Evolutionary conservation across 2,797 vertebrate species (phyloP).

Genomic region (Phataginus tetradactyla): DNA sequence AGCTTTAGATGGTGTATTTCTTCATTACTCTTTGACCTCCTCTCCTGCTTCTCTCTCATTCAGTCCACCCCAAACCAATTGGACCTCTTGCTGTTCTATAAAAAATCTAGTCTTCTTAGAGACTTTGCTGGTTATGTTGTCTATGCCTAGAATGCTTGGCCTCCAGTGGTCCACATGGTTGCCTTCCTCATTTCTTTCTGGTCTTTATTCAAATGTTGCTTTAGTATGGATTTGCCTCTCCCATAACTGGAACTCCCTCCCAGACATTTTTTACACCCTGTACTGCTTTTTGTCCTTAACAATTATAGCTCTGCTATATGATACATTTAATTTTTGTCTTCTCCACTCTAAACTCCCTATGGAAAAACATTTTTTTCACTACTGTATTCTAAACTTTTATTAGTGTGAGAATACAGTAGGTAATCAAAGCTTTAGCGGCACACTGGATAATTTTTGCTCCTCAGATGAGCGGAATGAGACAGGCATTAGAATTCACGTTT

Average conservation of each 20-base stretch:
- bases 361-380: background rate
- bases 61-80: background rate
- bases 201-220: background rate
- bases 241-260: fast-evolving
- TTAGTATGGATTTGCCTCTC: background rate
- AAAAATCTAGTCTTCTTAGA: background rate
- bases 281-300: background rate
- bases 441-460: background rate
- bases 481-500: background rate
- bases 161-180: background rate
- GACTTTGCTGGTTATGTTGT: background rate
- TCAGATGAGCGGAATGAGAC: background rate
- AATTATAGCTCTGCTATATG: background rate
- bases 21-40: background rate
- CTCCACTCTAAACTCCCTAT: background rate
- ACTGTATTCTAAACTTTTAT: background rate
- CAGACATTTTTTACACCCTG: background rate
- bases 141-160: background rate
- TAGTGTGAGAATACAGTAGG: background rate
- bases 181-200: background rate
- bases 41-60: background rate
- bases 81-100: background rate
- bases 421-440: background rate
- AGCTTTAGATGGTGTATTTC: background rate
- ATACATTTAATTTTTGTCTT: background rate